Conservation (phyloP, 2,113 vertebrate species). For the Rissa tridactyla region DNA sequence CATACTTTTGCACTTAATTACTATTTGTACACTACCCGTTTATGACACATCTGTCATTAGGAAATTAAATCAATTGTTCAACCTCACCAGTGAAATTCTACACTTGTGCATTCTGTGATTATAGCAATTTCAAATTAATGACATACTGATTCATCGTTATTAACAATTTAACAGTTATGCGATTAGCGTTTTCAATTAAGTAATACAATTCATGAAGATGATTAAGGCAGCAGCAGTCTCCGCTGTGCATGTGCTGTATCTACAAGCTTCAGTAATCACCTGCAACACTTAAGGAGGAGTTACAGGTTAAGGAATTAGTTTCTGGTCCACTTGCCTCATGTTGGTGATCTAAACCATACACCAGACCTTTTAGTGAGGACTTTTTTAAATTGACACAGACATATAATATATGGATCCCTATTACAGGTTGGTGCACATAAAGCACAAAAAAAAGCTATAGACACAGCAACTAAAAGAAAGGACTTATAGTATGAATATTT, state of each 20-base stretch:
- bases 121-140: constrained; percentile 61
- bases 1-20: constrained; percentile 13
- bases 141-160: constrained; percentile 52
- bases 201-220: neutral
- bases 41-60: constrained; percentile 20
- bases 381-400: neutral
- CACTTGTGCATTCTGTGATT: constrained; percentile 25
- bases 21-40: constrained; percentile 38
- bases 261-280: neutral
- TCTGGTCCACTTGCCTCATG: neutral
- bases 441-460: neutral
- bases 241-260: neutral
- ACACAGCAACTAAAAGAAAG: neutral
- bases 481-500: neutral
- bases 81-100: constrained; percentile 42
- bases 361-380: neutral
- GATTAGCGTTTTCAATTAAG: constrained; percentile 59
- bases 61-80: constrained; percentile 65
- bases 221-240: constrained; percentile 20
- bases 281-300: neutral
- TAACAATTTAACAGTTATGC: constrained; percentile 60
- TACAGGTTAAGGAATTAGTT: neutral
- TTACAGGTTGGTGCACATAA: neutral
- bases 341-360: neutral
- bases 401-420: neutral